Base-by-base conservation (phyloP, 2,888 invertebrate species). In the Chalcosyrphus nemorum region DNA sequence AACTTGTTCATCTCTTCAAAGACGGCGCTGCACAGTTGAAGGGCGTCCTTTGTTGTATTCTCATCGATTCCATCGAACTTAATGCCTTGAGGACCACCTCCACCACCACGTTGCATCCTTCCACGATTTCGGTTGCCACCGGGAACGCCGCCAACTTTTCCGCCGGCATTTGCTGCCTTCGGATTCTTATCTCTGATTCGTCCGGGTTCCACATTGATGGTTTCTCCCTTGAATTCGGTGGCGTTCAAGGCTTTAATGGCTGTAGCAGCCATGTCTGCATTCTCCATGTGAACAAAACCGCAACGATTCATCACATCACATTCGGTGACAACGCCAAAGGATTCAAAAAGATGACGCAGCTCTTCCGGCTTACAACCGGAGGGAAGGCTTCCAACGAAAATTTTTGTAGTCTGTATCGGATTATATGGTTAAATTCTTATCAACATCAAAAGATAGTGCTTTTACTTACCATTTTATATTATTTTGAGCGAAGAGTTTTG, bases 251-350 rank as follows among this genome's bases (percentile, higher is more conserved):
- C 95, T 86, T 95, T 93, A 87, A 97, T 96, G 0, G 97, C 97
- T 71, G 94, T 94, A 52, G 94, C 93, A 2, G 97, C 97, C 91
- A 97, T 95, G 63, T 96, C 95, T 88, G 94, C 94, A 17, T 95
- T 95, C 89, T 96, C 95, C 95, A 97, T 95, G 92, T 98, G 97
- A 59, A 98, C 96, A 92, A 98, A 98, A 7, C 97, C 98, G 91
- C 97, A 98, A 81, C 97, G 95, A 91, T 97, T 97, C 93, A 98
- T 96, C 76, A 98, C 96, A 90, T 98, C 98, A 91, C 98, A 98
- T 92, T 98, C 98, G 15, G 96, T 96, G 4, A 98, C 98, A 71
- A 94, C 94, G 52, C 98, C 98, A 91, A 95, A 97, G 65, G 95
- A 95, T 87, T 96, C 95, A 92, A 98, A 98, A 59, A 98, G 92